phyloP scores from a whole-genome alignment of 2,888 invertebrate genomes.

The Leptinotarsa juncta region DNA sequence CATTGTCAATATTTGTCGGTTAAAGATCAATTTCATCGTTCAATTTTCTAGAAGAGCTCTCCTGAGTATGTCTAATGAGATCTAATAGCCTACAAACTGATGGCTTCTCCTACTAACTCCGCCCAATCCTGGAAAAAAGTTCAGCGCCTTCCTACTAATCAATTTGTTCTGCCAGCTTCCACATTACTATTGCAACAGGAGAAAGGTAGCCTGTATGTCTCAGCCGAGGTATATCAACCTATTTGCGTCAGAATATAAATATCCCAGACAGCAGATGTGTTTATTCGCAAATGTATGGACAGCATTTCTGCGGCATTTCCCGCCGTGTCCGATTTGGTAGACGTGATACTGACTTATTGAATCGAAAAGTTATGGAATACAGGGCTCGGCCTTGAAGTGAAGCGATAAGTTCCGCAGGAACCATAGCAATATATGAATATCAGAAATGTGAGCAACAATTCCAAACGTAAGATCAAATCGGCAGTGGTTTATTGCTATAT shows the following conservation, averaged over 20 bases:
- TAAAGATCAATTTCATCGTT: no score
- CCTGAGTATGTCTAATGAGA: no score
- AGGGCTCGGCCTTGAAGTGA: no score
- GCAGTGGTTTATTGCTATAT: neutral
- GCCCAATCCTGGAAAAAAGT: neutral
- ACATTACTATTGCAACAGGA: constrained; percentile 29
- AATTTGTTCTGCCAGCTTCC: neutral
- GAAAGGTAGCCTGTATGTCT: constrained; percentile 42
- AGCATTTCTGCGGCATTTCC: constrained; percentile 30
- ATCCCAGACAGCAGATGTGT: constrained; percentile 57
- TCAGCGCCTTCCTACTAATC: constrained; percentile 4
- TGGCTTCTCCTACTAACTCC: no score
- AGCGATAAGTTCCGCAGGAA: no score
- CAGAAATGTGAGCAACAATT: no score
- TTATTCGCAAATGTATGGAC: constrained; percentile 49
- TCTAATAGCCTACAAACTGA: no score
- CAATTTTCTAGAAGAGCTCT: no score
- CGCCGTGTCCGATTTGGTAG: neutral
- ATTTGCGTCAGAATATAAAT: constrained; percentile 57
- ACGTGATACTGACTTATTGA: neutral
- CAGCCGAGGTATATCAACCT: constrained; percentile 43
- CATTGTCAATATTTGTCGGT: no score
- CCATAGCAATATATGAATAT: no score
- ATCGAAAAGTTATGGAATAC: no score
- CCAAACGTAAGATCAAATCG: neutral